A percentile compares a stretch with the other conserved stretches of the same genome.
Evolutionary conservation across 2,797 vertebrate species (phyloP).

Genomic region (Hipposideros larvatus): DNA sequence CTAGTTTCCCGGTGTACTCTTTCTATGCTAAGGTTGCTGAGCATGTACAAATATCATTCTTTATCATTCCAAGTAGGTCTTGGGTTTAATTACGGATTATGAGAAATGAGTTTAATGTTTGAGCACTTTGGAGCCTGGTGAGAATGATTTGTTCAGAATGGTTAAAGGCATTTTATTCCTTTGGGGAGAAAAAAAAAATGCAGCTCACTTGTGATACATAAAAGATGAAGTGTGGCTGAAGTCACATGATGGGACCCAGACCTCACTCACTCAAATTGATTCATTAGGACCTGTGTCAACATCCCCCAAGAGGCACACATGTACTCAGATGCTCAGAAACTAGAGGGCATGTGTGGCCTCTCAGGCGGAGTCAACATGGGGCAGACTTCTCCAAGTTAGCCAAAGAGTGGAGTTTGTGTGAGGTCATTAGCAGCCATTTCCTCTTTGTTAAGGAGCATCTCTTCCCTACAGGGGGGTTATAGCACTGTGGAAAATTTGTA

Average conservation of each 20-base stretch:
- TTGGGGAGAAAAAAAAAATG: not conserved
- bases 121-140: constrained; percentile 19
- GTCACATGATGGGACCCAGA: constrained; percentile 26
- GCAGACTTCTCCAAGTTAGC: accelerated
- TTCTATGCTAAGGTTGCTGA: constrained; percentile 5
- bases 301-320: not conserved
- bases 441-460: constrained; percentile 37
- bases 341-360: constrained; percentile 36
- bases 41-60: constrained; percentile 37
- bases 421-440: constrained; percentile 38
- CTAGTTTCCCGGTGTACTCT: constrained; percentile 16
- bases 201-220: not conserved
- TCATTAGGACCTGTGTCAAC: constrained; percentile 31
- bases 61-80: constrained; percentile 61
- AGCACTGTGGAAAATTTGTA: constrained; percentile 1
- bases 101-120: constrained; percentile 40
- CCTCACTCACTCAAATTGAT: constrained; percentile 32
- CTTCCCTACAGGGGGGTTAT: constrained; percentile 29
- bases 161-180: not conserved
- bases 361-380: not conserved
- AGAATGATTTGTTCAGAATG: constrained; percentile 40
- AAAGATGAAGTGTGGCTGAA: constrained; percentile 61
- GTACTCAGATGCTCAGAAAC: not conserved
- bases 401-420: not conserved
- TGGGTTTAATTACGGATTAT: constrained; percentile 66